Evolutionary conservation across 2,888 invertebrate species (phyloP), one percentile per base, ranked within the genome.

Genomic region (Drosophila imparisetae): DNA sequence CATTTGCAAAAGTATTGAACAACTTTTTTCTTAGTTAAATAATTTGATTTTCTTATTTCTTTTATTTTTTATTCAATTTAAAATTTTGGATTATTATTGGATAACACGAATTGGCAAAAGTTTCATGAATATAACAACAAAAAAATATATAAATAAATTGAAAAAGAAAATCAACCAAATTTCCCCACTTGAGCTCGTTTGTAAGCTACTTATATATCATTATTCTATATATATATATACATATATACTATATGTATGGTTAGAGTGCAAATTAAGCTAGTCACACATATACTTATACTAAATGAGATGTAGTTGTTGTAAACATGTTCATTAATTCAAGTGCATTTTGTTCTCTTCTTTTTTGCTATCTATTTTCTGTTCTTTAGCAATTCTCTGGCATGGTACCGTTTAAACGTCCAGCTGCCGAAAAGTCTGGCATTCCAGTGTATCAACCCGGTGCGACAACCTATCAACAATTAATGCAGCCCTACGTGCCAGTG

Each of bases 401-500:
- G 96, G 95, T 98, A 94, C 97, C 98, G 93, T 98, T 98, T 94
- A 98, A 98, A 94, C 96, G 98, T 94, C 97, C 98, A 93, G 97
- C 98, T 92, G 98, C 97, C 80, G 98, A 98, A 94, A 98, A 98
- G 94, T 98, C 98, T 93, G 98, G 98, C 93, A 95, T 98, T 93
- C 98, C 98, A 92, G 97, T 98, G 91, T 98, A 98, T 95, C 98
- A 98, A 94, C 97, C 98, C 93, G 95, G 96, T 93, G 96, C 96
- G 93, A 96, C 96, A 92, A 97, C 97, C 93, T 97, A 98, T 94
- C 98, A 98, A 94, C 98, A 98, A 94, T 95, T 98, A 94, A 96
- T 98, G 96, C 97, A 98, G 96, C 98, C 98, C 94, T 98, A 97
- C 95, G 98, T 98, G 96, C 98, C 98, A 96, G 98, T 98, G 95